Conservation (phyloP, 2,113 vertebrate genomes). For the Machaerirhynchus nigripectus region DNA sequence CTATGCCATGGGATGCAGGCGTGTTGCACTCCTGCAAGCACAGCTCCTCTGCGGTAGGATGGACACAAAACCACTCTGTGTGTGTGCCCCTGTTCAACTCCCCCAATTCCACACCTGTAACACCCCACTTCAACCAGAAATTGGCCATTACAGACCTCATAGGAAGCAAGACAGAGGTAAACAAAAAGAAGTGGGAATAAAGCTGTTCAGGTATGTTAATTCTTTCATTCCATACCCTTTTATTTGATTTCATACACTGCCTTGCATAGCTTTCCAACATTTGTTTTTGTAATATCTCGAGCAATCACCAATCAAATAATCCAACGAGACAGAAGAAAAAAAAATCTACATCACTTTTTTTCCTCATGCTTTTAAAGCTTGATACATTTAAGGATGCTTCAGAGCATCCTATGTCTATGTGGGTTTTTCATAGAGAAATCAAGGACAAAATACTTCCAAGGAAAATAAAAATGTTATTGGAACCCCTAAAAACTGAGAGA, state of each 20-base stretch:
- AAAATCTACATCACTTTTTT: neutral
- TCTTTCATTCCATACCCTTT: neutral
- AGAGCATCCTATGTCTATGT: neutral
- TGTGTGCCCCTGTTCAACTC: neutral
- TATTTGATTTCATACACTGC: neutral
- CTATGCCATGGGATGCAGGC: neutral
- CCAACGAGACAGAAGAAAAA: neutral
- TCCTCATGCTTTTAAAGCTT: neutral
- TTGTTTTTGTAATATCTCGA: neutral
- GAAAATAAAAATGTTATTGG: slow-evolving; percentile 8
- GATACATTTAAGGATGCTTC: neutral
- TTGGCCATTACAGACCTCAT: neutral
- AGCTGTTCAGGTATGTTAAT: neutral
- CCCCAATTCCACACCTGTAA: neutral
- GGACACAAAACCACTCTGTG: neutral
- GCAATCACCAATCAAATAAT: neutral
- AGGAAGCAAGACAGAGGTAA: neutral
- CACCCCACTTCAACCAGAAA: neutral
- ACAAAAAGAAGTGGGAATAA: neutral
- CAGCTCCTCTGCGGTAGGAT: neutral
- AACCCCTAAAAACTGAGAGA: neutral
- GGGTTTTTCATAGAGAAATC: neutral
- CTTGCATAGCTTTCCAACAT: neutral
- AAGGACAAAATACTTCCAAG: neutral
- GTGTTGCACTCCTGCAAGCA: neutral